Evolutionary conservation across 2,797 vertebrate species (phyloP).

Genomic region (Falco columbarius): DNA sequence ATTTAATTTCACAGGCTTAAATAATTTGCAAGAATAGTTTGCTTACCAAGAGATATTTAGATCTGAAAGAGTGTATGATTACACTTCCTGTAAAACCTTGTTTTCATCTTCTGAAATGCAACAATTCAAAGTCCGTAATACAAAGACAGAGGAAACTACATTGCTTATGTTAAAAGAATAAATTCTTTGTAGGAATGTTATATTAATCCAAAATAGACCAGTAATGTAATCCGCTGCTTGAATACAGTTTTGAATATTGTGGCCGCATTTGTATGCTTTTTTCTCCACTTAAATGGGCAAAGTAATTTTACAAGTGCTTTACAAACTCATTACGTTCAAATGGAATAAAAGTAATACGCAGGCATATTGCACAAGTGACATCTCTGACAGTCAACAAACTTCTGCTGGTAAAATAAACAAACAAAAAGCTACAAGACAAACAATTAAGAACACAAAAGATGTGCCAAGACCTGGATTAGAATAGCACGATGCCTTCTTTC

Average conservation of each 20-base stretch:
- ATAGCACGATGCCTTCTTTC: background rate
- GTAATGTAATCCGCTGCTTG: background rate
- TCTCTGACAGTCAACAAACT: background rate
- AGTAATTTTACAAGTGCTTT: background rate
- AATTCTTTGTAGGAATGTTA: background rate
- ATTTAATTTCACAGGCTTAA: slow-evolving; percentile 20
- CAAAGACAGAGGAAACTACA: background rate
- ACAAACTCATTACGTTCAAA: background rate
- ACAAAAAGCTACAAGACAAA: background rate
- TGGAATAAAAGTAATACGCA: background rate
- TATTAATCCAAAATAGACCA: background rate
- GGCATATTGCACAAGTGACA: background rate
- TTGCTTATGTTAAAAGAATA: background rate
- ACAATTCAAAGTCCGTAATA: background rate
- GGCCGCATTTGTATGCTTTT: background rate
- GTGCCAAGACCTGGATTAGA: background rate
- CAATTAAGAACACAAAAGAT: background rate
- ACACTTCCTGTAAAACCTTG: background rate
- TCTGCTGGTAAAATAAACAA: background rate
- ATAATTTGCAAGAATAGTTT: background rate
- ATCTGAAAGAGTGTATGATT: background rate
- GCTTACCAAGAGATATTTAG: background rate
- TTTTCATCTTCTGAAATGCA: slow-evolving; percentile 7
- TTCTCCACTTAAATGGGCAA: background rate
- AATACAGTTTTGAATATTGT: background rate